These are phyloP conservation scores for Murina feae DNA, from an alignment of 2,113 vertebrate genomes.

Conservation along the genomic window DNA sequence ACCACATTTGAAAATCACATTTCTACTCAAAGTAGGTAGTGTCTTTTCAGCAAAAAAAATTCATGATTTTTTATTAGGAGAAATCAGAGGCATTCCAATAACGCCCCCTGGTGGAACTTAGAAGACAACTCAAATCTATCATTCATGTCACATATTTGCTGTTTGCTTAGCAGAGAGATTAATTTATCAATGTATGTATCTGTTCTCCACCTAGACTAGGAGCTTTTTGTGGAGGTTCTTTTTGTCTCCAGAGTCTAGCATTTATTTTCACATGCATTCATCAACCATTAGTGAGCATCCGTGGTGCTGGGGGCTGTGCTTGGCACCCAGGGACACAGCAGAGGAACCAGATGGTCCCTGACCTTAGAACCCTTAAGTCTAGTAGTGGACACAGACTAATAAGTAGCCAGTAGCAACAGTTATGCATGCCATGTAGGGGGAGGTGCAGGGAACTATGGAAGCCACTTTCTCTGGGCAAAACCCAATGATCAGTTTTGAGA, in stretches of 20 bases:
- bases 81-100: not conserved
- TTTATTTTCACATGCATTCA: not conserved
- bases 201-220: not conserved
- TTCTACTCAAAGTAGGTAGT: not conserved
- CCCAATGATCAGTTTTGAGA: not conserved
- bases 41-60: not conserved
- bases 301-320: not conserved
- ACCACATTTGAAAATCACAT: not conserved
- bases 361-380: not conserved
- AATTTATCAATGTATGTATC: not conserved
- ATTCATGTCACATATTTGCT: not conserved
- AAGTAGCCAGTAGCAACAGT: not conserved
- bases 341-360: not conserved
- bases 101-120: conserved; percentile 51
- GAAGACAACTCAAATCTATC: not conserved
- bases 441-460: not conserved
- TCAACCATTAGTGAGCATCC: not conserved
- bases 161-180: not conserved
- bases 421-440: not conserved
- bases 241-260: not conserved
- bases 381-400: not conserved
- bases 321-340: not conserved
- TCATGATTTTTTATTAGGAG: not conserved
- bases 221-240: not conserved
- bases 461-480: not conserved